Evolutionary conservation across 2,888 invertebrate genomes (phyloP).

Genomic region (Acanthopleura granulata): DNA sequence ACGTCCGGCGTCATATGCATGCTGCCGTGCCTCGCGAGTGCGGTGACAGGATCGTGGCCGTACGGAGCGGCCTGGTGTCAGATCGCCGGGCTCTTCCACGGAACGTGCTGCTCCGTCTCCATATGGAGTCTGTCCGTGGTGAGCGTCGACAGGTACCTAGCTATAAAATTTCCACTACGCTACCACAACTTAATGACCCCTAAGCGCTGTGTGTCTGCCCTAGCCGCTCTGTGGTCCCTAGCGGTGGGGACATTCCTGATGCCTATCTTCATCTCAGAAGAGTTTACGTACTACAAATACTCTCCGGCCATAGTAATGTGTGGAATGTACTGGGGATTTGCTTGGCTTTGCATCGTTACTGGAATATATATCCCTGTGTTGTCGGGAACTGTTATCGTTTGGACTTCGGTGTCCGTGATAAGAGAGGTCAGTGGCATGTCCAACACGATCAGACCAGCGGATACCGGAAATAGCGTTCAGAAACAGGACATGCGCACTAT

Average conservation of each 20-base stretch:
- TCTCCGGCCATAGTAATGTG: background rate
- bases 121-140: constrained; percentile 45
- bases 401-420: constrained; percentile 32
- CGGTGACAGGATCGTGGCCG: constrained; percentile 36
- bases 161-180: constrained; percentile 36
- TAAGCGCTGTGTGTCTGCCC: constrained; percentile 23
- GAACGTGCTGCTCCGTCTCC: constrained; percentile 40
- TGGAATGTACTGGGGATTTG: background rate
- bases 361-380: constrained; percentile 22
- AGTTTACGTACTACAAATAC: constrained; percentile 3
- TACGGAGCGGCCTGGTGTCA: constrained; percentile 44
- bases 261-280: background rate
- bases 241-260: background rate
- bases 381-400: constrained; percentile 33
- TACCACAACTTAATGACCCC: constrained; percentile 31
- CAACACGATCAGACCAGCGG: background rate
- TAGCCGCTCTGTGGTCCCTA: constrained; percentile 28
- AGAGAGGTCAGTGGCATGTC: background rate
- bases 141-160: constrained; percentile 44
- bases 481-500: constrained; percentile 26
- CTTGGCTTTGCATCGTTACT: constrained; percentile 1
- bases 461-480: too few species aligned
- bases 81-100: constrained; percentile 40
- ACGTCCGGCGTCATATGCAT: constrained; percentile 39
- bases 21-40: constrained; percentile 34